These are phyloP conservation scores for Orycteropus afer DNA, from an alignment of 2,113 vertebrate species.

Conservation along the genomic window DNA sequence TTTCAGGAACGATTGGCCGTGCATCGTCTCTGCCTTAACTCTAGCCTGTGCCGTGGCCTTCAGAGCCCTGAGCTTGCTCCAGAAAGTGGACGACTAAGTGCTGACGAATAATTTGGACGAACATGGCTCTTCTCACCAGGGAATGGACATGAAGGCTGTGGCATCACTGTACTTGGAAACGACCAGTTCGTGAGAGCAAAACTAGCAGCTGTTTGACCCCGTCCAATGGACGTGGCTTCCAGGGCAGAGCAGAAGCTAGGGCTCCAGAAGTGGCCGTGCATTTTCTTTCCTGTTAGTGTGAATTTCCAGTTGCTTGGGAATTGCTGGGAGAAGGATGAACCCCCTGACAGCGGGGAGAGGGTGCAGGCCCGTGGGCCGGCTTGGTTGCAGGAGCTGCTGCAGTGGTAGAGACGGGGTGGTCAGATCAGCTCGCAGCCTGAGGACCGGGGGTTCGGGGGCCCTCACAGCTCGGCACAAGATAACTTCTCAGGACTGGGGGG, in stretches of 20 bases:
- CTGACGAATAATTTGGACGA: conserved; percentile 81
- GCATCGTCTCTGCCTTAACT: too few species aligned
- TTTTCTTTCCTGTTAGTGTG: neutral
- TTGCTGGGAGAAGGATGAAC: accelerated
- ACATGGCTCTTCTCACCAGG: conserved; percentile 75
- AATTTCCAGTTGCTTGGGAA: neutral
- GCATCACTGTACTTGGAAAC: conserved; percentile 57
- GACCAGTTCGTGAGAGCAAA: conserved; percentile 37
- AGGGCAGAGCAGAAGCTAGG: neutral
- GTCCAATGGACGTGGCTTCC: neutral
- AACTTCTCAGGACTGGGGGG: accelerated
- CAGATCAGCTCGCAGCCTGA: too few species aligned
- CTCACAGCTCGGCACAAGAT: too few species aligned
- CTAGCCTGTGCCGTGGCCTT: too few species aligned
- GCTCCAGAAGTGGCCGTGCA: too few species aligned
- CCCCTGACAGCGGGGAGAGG: accelerated
- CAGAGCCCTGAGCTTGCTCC: conserved; percentile 72
- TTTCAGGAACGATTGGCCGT: too few species aligned
- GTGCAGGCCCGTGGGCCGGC: accelerated
- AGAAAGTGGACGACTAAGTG: conserved; percentile 66
- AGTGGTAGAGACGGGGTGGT: accelerated
- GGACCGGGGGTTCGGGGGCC: too few species aligned
- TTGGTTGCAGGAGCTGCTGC: accelerated
- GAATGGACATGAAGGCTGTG: conserved; percentile 81
- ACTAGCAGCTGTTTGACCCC: conserved; percentile 26